phyloP scores from a whole-genome alignment of 1,140 invertebrate species.

The Paralvinella palmiformis region DNA sequence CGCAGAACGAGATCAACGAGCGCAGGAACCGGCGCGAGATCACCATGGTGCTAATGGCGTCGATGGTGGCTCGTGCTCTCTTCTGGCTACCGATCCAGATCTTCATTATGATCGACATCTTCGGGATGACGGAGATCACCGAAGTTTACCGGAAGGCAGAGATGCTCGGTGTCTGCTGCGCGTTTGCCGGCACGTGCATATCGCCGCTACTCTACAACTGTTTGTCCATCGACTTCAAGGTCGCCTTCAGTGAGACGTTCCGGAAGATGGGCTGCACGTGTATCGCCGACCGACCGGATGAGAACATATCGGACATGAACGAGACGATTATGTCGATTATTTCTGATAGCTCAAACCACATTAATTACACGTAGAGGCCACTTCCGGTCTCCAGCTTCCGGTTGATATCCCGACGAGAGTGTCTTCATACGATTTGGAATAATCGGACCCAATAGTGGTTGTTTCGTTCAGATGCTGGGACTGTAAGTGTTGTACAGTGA shows the following conservation, averaged over 20 bases:
- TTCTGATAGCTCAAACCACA: conserved; percentile 20
- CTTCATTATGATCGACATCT: conserved; percentile 15
- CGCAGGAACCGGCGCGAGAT: conserved; percentile 10
- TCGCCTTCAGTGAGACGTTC: conserved; percentile 8
- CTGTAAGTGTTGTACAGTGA: no score
- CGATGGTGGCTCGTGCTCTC: conserved; percentile 12
- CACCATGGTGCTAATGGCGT: conserved; percentile 16
- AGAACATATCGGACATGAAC: conserved; percentile 14
- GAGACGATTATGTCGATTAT: conserved; percentile 23
- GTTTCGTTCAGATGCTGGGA: no score
- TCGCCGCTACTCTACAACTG: conserved; percentile 17
- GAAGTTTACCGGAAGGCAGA: conserved; percentile 14
- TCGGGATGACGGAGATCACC: conserved; percentile 9
- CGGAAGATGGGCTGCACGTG: conserved; percentile 1
- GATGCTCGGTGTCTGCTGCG: conserved; percentile 14
- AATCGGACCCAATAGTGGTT: no score
- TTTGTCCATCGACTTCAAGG: conserved; percentile 6
- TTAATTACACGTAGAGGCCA: conserved; percentile 14
- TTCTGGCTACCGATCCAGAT: conserved; percentile 21
- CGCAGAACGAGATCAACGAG: conserved; percentile 2
- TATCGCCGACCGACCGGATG: background rate
- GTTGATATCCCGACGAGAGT: no score
- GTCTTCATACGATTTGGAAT: no score
- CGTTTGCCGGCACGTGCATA: conserved; percentile 11
- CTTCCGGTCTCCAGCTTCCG: no score